Base-by-base conservation (phyloP, 30 jellyfish, hydroid and myxozoan genomes). In the Rhopilema esculentum region DNA sequence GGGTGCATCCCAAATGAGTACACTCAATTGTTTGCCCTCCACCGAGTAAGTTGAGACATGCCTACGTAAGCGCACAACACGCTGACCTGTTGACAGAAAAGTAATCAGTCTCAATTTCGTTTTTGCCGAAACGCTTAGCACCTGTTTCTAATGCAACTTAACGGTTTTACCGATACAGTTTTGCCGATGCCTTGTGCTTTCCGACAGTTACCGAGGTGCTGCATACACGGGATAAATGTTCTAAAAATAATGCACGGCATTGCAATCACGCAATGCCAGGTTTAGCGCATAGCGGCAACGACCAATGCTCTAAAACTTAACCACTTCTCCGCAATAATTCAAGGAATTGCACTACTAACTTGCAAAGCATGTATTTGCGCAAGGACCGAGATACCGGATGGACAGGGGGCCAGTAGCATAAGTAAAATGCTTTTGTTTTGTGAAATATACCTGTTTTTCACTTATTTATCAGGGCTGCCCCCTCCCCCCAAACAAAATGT, bases 81-180 rank as follows among this genome's bases (percentile, higher is more conserved):
- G 64, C 90, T 23, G 76, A 64, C 80, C 63, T 80, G 90, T 49
- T 80, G 90, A 80, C 90, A 80, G 90, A 20, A 80, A 20, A 18
- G 90, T 80, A 80, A 80, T 80, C 64, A 80, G n/a, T 80, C 76
- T 49, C 49, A 65, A 30, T 80, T 71, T 27, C 90, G 50, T 63
- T 49, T 80, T 66, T 57, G 63, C 82, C 81, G 82, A 80, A 71
- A 19, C 53, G 90, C 90, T 80, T 80, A 80, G 49, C 90, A 80
- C 90, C 90, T 80, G 65, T 40, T 12, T 28, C 80, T 68, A 49
- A 52, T 23, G 49, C 57, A 26, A 25, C 90, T 32, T 79, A 29
- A 79, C 89, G 80, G 70, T 71, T 71, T 71, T 57, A 30, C 82
- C 82, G 82, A 71, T 8, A 27, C 49, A 71, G 69, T 63, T 80